phyloP scores from a whole-genome alignment of 2,888 invertebrate species.

The Chloroclysta siterata region DNA sequence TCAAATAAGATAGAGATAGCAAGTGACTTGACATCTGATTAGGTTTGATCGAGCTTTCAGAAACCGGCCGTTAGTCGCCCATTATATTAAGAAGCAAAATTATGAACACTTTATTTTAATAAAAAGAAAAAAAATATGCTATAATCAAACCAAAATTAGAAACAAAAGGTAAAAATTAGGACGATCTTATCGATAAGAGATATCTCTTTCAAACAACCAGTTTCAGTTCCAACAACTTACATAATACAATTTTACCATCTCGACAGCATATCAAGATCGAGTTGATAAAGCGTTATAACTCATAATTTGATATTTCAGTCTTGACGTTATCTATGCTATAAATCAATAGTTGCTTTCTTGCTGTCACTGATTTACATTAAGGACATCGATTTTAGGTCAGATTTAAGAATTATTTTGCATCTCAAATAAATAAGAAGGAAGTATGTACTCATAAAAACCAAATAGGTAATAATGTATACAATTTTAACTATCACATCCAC shows the following conservation, averaged over 20 bases:
- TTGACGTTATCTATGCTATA: constrained; percentile 17
- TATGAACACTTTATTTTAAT: no score
- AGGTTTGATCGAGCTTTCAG: no score
- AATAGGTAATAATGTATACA: no score
- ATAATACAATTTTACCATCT: constrained; percentile 10
- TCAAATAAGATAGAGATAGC: no score
- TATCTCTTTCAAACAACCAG: constrained; percentile 9
- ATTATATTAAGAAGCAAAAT: no score
- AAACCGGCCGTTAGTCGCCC: no score
- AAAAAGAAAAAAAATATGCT: no score
- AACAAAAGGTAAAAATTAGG: no score
- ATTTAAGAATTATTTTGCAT: constrained; percentile 11
- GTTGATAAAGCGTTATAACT: constrained; percentile 19
- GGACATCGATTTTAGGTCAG: constrained; percentile 15
- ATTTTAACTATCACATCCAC: no score
- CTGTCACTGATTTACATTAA: constrained; percentile 6
- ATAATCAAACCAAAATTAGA: no score
- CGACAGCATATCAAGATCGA: constrained; percentile 19
- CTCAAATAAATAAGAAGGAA: neutral
- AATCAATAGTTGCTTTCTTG: constrained; percentile 18
- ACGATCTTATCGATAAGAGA: constrained; percentile 7
- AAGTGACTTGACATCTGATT: no score
- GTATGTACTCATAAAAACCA: no score
- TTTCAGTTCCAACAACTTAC: constrained; percentile 9
- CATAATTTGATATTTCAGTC: constrained; percentile 18